A percentile compares a stretch with the other conserved stretches of the same genome.
phyloP scores from a whole-genome alignment of 2,888 invertebrate species.

The Petrophora chlorosata region DNA sequence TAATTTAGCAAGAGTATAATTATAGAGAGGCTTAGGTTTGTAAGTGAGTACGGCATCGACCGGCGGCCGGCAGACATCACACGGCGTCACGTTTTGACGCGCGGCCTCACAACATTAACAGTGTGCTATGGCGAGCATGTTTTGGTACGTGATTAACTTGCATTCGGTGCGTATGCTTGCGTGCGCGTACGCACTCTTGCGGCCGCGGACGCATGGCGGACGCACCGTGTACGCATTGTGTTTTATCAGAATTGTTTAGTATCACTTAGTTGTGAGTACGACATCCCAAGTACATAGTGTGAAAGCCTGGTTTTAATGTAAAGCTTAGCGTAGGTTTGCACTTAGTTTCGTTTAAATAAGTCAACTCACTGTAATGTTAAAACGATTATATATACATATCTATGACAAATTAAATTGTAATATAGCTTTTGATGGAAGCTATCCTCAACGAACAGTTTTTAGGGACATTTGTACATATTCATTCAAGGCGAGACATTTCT shows the following conservation, averaged over 20 bases:
- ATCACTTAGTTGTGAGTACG: neutral
- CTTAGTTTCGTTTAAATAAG: neutral
- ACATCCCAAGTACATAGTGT: neutral
- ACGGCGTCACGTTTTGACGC: conserved; percentile 46
- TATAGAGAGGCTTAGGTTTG: neutral
- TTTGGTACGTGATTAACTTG: conserved; percentile 72
- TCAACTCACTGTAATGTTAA: neutral
- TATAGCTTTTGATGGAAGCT: no score
- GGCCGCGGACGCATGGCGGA: conserved; percentile 17
- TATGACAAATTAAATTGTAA: no score
- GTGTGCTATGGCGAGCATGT: conserved; percentile 76
- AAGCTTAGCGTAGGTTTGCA: neutral
- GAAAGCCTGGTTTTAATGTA: neutral
- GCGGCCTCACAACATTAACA: conserved; percentile 56
- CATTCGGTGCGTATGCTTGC: conserved; percentile 39
- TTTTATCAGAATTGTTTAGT: conserved; percentile 39
- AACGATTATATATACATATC: neutral
- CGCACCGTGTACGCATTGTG: conserved; percentile 41
- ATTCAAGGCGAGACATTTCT: no score
- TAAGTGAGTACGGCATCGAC: neutral
- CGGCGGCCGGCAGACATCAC: conserved; percentile 35
- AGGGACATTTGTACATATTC: no score
- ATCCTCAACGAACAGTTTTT: no score
- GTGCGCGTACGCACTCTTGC: conserved; percentile 6
- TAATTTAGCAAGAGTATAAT: neutral